Percentiles rank a stretch among this genome's conserved stretches.
phyloP scores from a whole-genome alignment of 1,140 invertebrate species.

The Drosophila lowei region DNA sequence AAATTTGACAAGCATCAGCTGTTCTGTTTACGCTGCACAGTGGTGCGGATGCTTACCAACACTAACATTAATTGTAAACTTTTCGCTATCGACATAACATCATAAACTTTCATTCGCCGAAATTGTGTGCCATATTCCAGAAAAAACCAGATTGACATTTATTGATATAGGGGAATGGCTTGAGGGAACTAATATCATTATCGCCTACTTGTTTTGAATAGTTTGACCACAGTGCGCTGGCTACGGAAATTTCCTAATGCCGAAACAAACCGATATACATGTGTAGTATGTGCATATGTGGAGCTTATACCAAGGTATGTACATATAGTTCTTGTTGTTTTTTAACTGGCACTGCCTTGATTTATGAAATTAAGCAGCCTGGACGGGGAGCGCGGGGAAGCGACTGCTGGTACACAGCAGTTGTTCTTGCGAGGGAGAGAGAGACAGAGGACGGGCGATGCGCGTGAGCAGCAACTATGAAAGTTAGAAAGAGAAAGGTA shows the following conservation, averaged over 20 bases:
- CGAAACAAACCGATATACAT: conserved; percentile 18
- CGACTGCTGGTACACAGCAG: no score
- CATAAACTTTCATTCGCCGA: no score
- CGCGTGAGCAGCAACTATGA: conserved; percentile 21
- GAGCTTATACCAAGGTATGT: conserved; percentile 3
- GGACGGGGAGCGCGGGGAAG: conserved; percentile 3
- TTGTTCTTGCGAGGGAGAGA: not conserved
- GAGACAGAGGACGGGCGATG: not conserved
- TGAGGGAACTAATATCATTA: conserved; percentile 3
- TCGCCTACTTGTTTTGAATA: not conserved
- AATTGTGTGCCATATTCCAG: no score
- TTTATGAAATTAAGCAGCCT: conserved; percentile 49
- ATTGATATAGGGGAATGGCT: no score
- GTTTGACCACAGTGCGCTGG: conserved; percentile 31
- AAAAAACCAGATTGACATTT: no score
- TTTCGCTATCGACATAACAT: no score
- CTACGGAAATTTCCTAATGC: conserved; percentile 71
- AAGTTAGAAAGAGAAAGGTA: conserved; percentile 20
- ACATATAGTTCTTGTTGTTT: conserved; percentile 44
- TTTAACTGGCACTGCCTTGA: conserved; percentile 54
- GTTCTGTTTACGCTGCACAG: conserved; percentile 52
- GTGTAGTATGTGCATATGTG: not conserved
- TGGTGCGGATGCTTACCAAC: conserved; percentile 7
- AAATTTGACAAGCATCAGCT: conserved; percentile 73
- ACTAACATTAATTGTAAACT: no score